Base-by-base conservation (phyloP, 2,888 invertebrate genomes). In the Drosophila pseudotakahashii region DNA sequence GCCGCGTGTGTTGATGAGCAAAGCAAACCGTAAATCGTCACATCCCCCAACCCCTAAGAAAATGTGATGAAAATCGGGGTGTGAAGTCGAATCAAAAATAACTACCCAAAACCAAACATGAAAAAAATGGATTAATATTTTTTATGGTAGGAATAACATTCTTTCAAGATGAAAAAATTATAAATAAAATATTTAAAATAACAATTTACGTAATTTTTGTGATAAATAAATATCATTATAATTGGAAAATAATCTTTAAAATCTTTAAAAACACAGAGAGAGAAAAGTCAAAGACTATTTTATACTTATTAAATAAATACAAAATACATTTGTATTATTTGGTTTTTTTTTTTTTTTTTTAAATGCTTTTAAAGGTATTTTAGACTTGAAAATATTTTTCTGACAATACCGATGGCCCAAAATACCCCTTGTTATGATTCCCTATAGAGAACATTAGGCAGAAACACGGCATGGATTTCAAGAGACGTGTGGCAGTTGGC, bases 21-120 rank as follows among this genome's bases (percentile, higher is more conserved):
- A 79, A 76, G 83, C 78, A 86, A 82, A 88, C 83, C 83, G 83
- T 88, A 83, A 82, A 82, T 82, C 73, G 88, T 88, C 75, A 75
- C 73, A 78, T 66, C 51, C 71, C 41, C 75, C 73, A 53, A 37
- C 62, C 59, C 64, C 23, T 11, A 6, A 42, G 30, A 58, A 57
- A 37, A 39, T 34, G 16, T 13, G 1, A 7, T 13, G 14, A 13
- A 32, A 51, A 52, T 4, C 6, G 9, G 37, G 72, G 32, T 42
- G 32, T 7, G 5, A 23, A 23, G 7, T 54, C 41, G 71, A 39
- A 55, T 7, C 13, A 0, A 1, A 19, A 19, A 41, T 74, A 73
- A 55, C 70, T n/a, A 9, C 16, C 10, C 13, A 2, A 9, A 34
- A 1, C 9, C 10, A 34, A 2, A 0, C 2, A 45, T 10, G 9